Base-by-base conservation (phyloP, 2,797 vertebrate species). In the Brachymystax lenok region DNA sequence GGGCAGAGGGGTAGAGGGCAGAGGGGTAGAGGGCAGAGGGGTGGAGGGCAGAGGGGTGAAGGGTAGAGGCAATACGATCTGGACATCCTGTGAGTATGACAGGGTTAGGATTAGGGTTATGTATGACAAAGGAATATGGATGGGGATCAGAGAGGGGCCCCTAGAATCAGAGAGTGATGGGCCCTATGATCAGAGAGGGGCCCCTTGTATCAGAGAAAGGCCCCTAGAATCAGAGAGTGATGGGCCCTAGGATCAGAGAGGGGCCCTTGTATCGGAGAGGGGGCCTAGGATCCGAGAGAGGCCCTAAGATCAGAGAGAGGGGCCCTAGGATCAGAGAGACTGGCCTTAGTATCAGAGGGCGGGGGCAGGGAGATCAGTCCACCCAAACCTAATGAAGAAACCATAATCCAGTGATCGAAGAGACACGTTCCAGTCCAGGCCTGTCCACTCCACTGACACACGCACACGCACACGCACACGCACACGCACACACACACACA, bases 391-490 rank as follows among this genome's bases (percentile, higher is more conserved):
- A 78, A 88, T 70, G 86, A 90, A 89, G 88, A 92, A 87, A 89
- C 85, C 52, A 71, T 91, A 87, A 90, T 92, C 85, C 84, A 64
- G 27, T 77, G 88, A 92, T 93, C 93, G 94, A 93, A 93, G 92
- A 82, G 67, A 28, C 59, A 77, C 90, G 90, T 91, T 90, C 88
- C 88, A 78, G 82, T 76, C 79, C 64, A 24, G 73, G 59, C 54
- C 68, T 67, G 72, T 77, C 72, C 35, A 35, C 64, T 74, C 61
- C 10, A 3, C 50, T 12, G 10, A 51, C 50, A 10, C 50, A 14
- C 24, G 1, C 24, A 1, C 24, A 24, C 24, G 24, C 24, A 24
- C 24, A 1, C 24, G 1, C 24, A 1, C 24, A 24, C 24, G 1
- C 24, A 24, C 24, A 24, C 24, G 1, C 24, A 24, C 24, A 24